These are phyloP conservation scores for Xestia ashworthii DNA, from an alignment of 2,888 invertebrate genomes.

Conservation along the genomic window DNA sequence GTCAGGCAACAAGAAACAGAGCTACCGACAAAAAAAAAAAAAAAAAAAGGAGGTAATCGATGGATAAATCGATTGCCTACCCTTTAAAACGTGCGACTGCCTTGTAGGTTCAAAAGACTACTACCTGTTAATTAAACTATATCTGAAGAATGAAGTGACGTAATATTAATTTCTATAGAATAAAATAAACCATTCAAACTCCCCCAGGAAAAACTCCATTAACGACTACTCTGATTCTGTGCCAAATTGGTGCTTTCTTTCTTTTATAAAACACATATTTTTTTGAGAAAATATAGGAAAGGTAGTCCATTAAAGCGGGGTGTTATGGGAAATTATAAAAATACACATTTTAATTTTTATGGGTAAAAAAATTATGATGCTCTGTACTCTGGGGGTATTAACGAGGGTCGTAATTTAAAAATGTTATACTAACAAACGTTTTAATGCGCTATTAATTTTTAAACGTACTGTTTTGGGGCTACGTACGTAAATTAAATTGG, in stretches of 20 bases:
- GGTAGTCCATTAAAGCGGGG: slow-evolving; percentile 39
- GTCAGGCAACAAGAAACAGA: too few species aligned
- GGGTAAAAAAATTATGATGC: slow-evolving; percentile 62
- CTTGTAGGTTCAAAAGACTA: too few species aligned
- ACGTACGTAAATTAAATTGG: slow-evolving; percentile 51
- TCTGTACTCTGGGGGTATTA: slow-evolving; percentile 67
- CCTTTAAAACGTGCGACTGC: too few species aligned
- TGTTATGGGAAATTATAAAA: slow-evolving; percentile 41
- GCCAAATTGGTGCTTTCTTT: slow-evolving; percentile 34
- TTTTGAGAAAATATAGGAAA: slow-evolving; percentile 32
- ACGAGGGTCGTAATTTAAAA: slow-evolving; percentile 73
- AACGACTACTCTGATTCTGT: slow-evolving; percentile 26
- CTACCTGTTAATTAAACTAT: too few species aligned
- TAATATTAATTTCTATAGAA: slow-evolving; percentile 18
- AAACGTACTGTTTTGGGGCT: slow-evolving; percentile 57
- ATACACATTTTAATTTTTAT: slow-evolving; percentile 40
- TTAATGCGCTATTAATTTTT: slow-evolving; percentile 72
- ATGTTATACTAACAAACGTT: slow-evolving; percentile 74
- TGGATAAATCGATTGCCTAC: too few species aligned
- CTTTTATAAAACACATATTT: slow-evolving; percentile 32
- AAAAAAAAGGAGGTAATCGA: too few species aligned
- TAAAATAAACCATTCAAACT: slow-evolving; percentile 12
- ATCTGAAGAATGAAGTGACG: too few species aligned
- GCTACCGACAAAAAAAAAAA: too few species aligned
- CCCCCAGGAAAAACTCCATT: slow-evolving; percentile 49